Evolutionary conservation across 35 echinoderm and acorn worm genomes (phyloP).

Genomic region (Lytechinus variegatus): DNA sequence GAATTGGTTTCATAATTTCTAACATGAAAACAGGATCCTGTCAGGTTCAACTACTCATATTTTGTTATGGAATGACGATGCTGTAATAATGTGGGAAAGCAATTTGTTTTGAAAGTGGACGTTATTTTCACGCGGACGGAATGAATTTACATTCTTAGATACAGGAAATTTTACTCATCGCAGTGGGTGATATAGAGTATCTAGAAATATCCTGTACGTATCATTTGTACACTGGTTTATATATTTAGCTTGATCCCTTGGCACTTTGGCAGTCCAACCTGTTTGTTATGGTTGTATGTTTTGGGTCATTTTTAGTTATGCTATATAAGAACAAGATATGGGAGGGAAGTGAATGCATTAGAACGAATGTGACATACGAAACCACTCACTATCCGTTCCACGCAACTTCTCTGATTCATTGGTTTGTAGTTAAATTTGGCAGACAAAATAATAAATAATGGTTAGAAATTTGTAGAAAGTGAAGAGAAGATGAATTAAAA

Average conservation of each 20-base stretch:
- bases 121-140: not conserved
- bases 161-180: slow-evolving; percentile 18
- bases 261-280: not conserved
- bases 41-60: not conserved
- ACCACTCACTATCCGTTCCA: not conserved
- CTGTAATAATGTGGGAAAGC: not conserved
- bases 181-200: slow-evolving; percentile 1
- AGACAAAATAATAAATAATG: no score
- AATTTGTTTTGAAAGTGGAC: not conserved
- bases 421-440: no score
- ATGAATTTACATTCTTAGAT: not conserved
- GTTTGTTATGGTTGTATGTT: not conserved
- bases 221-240: not conserved
- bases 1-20: not conserved
- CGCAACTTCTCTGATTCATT: no score
- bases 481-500: no score
- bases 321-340: not conserved
- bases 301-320: not conserved
- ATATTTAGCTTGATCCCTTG: not conserved
- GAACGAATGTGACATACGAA: not conserved
- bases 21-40: not conserved
- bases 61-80: not conserved
- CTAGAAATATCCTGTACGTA: not conserved
- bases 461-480: no score
- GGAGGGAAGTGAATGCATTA: not conserved